Evolutionary conservation across 2,113 vertebrate species (phyloP).

Genomic region (Cygnus atratus): DNA sequence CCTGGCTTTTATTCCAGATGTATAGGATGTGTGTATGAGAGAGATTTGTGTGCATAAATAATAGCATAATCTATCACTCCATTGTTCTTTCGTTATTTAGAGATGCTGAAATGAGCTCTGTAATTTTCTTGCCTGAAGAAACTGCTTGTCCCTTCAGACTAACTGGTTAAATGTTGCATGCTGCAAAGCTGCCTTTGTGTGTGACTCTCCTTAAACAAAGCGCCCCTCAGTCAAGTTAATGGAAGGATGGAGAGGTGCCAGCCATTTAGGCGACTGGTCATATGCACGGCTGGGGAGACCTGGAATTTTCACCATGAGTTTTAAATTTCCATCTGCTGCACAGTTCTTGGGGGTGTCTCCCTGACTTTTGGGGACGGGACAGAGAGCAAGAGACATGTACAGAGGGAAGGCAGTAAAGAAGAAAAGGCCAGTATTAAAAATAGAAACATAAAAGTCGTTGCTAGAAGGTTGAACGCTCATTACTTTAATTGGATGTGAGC

Average conservation of each 20-base stretch:
- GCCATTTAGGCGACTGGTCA: neutral
- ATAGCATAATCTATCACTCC: constrained; percentile 1
- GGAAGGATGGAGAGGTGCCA: constrained; percentile 41
- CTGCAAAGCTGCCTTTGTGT: constrained; percentile 46
- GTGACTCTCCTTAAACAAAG: neutral
- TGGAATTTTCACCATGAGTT: neutral
- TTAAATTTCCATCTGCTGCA: neutral
- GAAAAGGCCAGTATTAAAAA: neutral
- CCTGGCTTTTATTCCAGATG: constrained; percentile 14
- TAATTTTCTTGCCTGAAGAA: constrained; percentile 63
- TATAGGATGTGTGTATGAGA: constrained; percentile 16
- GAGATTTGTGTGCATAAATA: constrained; percentile 45
- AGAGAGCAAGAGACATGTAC: accelerated
- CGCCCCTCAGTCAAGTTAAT: neutral
- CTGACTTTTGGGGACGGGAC: neutral
- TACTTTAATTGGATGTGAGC: neutral
- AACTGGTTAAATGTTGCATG: neutral
- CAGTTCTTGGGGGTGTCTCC: neutral
- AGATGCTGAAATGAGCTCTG: constrained; percentile 66
- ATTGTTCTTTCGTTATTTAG: constrained; percentile 22
- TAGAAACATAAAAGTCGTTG: accelerated
- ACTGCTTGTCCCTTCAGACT: constrained; percentile 53
- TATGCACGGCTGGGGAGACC: neutral
- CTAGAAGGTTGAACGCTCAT: neutral
- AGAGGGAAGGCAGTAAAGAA: neutral